phyloP scores from a whole-genome alignment of 2,797 vertebrate genomes.

The Pampus argenteus region DNA sequence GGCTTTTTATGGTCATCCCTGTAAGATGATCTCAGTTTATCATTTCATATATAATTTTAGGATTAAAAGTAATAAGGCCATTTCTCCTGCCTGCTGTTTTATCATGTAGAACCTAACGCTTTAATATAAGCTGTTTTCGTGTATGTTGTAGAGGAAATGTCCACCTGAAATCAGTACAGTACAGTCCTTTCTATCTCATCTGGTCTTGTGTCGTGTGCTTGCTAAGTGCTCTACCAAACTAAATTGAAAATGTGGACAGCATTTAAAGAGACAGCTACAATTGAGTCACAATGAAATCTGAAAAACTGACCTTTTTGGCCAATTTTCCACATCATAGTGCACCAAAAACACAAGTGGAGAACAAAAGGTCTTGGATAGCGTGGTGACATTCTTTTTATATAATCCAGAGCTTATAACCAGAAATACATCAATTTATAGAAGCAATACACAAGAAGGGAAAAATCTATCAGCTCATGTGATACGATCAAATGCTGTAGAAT shows the following conservation, averaged over 20 bases:
- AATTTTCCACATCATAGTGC: neutral
- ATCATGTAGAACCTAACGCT: constrained; percentile 35
- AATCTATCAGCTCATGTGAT: neutral
- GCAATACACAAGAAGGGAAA: neutral
- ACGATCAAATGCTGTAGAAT: neutral
- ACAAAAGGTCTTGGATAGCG: neutral
- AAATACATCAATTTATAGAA: neutral
- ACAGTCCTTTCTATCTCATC: constrained; percentile 33
- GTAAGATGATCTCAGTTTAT: constrained; percentile 35
- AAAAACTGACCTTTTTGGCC: neutral
- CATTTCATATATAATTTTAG: constrained; percentile 39
- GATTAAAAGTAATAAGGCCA: constrained; percentile 41
- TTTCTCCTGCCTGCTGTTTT: constrained; percentile 37
- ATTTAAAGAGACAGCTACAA: constrained; percentile 25
- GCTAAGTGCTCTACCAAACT: constrained; percentile 28
- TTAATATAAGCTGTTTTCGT: constrained; percentile 47
- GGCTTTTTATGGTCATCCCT: constrained; percentile 18
- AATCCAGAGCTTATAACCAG: neutral
- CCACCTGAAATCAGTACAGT: constrained; percentile 35
- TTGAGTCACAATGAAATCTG: constrained; percentile 7
- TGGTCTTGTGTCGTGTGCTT: constrained; percentile 53
- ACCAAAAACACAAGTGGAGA: neutral
- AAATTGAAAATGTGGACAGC: constrained; percentile 29
- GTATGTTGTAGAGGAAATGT: constrained; percentile 33
- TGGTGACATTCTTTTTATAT: neutral